Evolutionary conservation across 2,888 invertebrate genomes (phyloP).

Genomic region (Euzophera pinguis): DNA sequence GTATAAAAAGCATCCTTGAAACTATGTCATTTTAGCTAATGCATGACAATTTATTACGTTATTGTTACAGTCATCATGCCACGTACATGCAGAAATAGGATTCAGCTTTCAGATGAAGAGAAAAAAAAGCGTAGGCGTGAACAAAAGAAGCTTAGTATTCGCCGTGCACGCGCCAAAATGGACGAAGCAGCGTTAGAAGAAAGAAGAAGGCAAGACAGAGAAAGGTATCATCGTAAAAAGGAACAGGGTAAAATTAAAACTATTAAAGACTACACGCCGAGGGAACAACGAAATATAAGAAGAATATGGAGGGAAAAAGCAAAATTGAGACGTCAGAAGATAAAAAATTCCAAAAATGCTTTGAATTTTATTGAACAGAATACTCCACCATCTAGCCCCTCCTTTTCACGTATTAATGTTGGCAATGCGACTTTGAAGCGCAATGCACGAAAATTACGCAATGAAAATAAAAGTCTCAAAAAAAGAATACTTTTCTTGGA

Average conservation of each 20-base stretch:
- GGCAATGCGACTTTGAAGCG: neutral
- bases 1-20: neutral
- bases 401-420: slow-evolving; percentile 5
- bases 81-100: neutral
- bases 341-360: neutral
- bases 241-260: slow-evolving; percentile 19
- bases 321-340: neutral
- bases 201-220: slow-evolving; percentile 18
- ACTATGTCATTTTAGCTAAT: neutral
- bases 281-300: slow-evolving; percentile 19
- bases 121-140: too few species aligned
- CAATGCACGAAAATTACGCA: neutral
- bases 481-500: slow-evolving; percentile 4
- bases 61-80: neutral
- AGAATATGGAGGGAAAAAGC: slow-evolving; percentile 23
- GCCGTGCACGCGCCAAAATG: slow-evolving; percentile 16
- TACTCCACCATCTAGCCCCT: neutral
- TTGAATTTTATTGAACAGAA: neutral
- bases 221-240: slow-evolving; percentile 23
- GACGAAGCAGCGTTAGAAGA: slow-evolving; percentile 18
- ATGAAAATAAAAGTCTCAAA: neutral
- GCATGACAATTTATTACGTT: neutral
- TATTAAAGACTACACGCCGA: slow-evolving; percentile 21
- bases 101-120: neutral
- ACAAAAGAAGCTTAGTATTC: slow-evolving; percentile 19